These are phyloP conservation scores for Myrmecophaga tridactyla DNA, from an alignment of 2,113 vertebrate genomes.

Conservation along the genomic window DNA sequence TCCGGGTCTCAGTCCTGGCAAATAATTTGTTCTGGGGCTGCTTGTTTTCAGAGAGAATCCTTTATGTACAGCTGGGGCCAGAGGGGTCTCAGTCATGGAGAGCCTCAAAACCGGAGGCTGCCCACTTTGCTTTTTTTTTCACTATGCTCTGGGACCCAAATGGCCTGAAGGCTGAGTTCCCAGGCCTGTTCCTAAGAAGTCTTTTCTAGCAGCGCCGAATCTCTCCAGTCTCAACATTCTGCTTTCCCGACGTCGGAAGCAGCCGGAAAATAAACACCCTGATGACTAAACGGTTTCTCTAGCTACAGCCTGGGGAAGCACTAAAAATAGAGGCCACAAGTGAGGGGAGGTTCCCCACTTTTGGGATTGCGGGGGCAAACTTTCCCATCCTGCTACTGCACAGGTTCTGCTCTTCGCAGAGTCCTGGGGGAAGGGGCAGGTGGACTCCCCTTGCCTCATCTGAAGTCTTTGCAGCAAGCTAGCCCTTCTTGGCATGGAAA, in stretches of 20 bases:
- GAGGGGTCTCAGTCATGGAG: neutral
- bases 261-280: slow-evolving; percentile 81
- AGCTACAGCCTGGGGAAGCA: slow-evolving; percentile 76
- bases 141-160: neutral
- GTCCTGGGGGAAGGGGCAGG: neutral
- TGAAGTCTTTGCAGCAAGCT: neutral
- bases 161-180: slow-evolving; percentile 60
- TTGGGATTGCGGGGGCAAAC: slow-evolving; percentile 40
- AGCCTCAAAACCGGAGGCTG: slow-evolving; percentile 19
- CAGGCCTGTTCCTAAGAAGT: slow-evolving; percentile 66
- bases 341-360: slow-evolving; percentile 75
- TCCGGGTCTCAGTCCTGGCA: neutral
- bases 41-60: slow-evolving; percentile 28
- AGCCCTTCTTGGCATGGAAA: neutral
- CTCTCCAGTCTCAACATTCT: slow-evolving; percentile 81
- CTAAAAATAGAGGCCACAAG: slow-evolving; percentile 80
- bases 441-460: neutral
- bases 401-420: slow-evolving; percentile 40
- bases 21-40: neutral
- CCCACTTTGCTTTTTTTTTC: neutral
- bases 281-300: slow-evolving; percentile 80
- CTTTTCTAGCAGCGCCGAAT: slow-evolving; percentile 70
- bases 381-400: slow-evolving; percentile 61
- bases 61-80: neutral
- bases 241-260: slow-evolving; percentile 79